Evolutionary conservation across 2,797 vertebrate genomes (phyloP), one percentile per base, ranked within the genome.

Genomic region (Lycodopsis pacificus): DNA sequence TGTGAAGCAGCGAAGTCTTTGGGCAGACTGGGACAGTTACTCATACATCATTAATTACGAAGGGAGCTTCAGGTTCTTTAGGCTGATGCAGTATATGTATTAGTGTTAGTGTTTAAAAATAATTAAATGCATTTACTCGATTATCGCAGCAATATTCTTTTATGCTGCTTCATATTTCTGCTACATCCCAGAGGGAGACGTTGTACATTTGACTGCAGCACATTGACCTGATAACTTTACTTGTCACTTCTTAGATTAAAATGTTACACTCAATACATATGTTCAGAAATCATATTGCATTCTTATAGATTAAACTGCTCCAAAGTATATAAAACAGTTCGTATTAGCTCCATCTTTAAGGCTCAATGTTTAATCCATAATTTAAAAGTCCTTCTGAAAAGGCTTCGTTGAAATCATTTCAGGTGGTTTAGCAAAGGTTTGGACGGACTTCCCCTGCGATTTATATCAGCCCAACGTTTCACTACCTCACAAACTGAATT

Each of bases 401-500:
- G 4, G 27, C 36, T 38, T 22, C 53, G 58, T 6, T 57, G 5
- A 62, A 65, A 57, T 48, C 11, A 63, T 20, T 64, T 58, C 36
- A 58, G 51, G 32, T 46, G 34, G 5, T 27, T 63, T 13, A 63
- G 44, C 57, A 36, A 22, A n/a, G 44, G 36, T 53, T n/a, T 5
- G 11, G 34, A 51, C 49, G 11, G 15, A 42, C 64, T 34, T 63
- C 38, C 27, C 3, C 6, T 9, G 5, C 6, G 51, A 49, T n/a
- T 49, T 10, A 10, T 49, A 49, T 20, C 46, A 49, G 40, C 32
- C 53, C 20, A 58, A 48, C 27, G 64, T 76, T 48, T 38, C 32
- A 46, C 61, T 40, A 49, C 70, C 61, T 75, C 65, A 62, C 75
- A 73, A 32, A 71, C 2, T 68, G 51, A 69, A 67, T 34, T 25